Evolutionary conservation across 2,888 invertebrate genomes (phyloP).

Genomic region (Tethea ocularis): DNA sequence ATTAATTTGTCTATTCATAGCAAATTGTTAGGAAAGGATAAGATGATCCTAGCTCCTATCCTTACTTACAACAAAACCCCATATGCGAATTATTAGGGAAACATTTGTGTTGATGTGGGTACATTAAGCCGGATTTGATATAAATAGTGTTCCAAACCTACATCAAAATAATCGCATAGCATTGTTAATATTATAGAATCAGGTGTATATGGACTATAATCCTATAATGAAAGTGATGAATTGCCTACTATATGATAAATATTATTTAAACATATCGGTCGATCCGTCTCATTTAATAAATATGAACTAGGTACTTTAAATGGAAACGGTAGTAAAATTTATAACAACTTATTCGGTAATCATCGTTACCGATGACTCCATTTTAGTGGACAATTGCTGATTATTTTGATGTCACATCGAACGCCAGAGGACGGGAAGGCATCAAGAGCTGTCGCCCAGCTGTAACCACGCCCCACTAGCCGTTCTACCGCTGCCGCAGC

Average conservation of each 20-base stretch:
- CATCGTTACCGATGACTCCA: no score
- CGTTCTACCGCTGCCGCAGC: no score
- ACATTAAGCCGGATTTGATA: slow-evolving; percentile 29
- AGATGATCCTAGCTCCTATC: not conserved
- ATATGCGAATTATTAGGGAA: slow-evolving; percentile 16
- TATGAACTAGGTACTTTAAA: no score
- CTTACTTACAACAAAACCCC: slow-evolving; percentile 2
- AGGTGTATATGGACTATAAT: slow-evolving; percentile 9
- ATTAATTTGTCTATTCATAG: not conserved
- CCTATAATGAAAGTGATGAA: not conserved
- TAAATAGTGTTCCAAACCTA: slow-evolving; percentile 28
- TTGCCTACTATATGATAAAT: not conserved
- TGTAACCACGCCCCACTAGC: no score
- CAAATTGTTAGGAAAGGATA: slow-evolving; percentile 10
- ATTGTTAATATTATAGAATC: slow-evolving; percentile 9
- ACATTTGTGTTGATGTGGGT: slow-evolving; percentile 29
- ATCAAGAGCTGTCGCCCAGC: no score
- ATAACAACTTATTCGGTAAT: no score
- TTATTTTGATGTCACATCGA: no score
- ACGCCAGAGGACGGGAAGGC: no score
- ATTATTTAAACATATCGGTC: not conserved
- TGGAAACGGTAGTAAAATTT: no score
- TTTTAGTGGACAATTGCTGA: no score
- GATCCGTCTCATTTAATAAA: no score
- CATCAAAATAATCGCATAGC: slow-evolving; percentile 27